Evolutionary conservation across 2,888 invertebrate genomes (phyloP).

Genomic region (Caprella mutica): DNA sequence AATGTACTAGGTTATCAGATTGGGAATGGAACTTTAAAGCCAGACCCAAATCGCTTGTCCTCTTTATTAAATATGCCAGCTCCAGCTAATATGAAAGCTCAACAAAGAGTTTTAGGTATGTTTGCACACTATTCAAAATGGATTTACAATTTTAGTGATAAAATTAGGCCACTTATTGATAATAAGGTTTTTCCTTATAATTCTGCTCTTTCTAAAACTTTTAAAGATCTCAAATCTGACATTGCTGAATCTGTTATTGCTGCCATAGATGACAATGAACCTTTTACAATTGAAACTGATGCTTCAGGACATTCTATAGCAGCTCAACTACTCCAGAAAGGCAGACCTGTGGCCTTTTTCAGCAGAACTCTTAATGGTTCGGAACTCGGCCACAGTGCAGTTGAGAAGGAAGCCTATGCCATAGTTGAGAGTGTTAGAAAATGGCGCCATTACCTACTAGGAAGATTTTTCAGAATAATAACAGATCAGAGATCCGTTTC

Average conservation of each 20-base stretch:
- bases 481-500: background rate
- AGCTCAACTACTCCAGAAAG: conserved; percentile 8
- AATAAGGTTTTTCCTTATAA: background rate
- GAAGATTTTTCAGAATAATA: background rate
- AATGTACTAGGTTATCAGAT: background rate
- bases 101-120: too few species aligned
- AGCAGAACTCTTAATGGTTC: conserved; percentile 1
- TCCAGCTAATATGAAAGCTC: background rate
- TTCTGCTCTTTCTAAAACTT: background rate
- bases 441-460: background rate
- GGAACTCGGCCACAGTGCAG: background rate
- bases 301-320: conserved; percentile 9
- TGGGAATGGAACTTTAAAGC: background rate
- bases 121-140: conserved; percentile 14
- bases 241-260: background rate
- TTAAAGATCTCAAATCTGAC: conserved; percentile 3
- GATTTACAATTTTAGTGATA: conserved; percentile 7
- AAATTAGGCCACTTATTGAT: conserved; percentile 1
- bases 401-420: conserved; percentile 5
- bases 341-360: conserved; percentile 14
- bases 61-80: conserved; percentile 3
- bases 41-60: conserved; percentile 10
- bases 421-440: background rate
- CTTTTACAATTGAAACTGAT: conserved; percentile 14
- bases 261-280: background rate